Base-by-base conservation (phyloP, 92 coral and sea anemone species). In the Meandrina meandrites region DNA sequence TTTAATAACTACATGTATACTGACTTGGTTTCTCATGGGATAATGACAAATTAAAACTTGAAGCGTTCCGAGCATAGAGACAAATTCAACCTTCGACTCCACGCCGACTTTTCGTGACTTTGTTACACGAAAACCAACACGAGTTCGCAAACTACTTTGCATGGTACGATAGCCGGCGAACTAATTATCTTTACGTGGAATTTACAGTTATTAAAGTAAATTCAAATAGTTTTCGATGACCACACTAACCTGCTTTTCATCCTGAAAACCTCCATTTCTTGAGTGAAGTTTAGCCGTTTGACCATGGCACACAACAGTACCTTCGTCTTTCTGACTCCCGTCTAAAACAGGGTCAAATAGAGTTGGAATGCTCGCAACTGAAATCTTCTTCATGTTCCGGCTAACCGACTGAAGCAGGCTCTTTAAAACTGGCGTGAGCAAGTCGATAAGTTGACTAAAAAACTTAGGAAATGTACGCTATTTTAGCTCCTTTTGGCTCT, bases 241-340 rank as follows among this genome's bases (percentile, higher is more conserved):
- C 10, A 22, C 30, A 47, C 72, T 56, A 10, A 84, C 81, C 87
- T 51, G 87, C 16, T 34, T 74, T 56, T 40, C 87, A 75, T 57
- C 74, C 9, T 74, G 54, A 19, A 75, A 58, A 17, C 66, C 24
- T 74, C 87, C 80, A 75, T 22, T 27, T 48, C 87, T 32, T 30
- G 87, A 75, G 40, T 84, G 87, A 74, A 84, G 87, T 40, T 84
- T 84, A 8, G 80, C 87, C 4, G 87, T 84, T 36, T 10, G 80
- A 8, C 87, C 87, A 2, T 35, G 80, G 40, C 80, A 74, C 22
- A 5, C 37, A 10, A 73, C 79, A 56, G 1, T 27, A 16, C 45
- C 31, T 79, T 57, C 83, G 35, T 56, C 17, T 24, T 35, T 53
- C 16, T 16, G 10, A 76, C 30, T 37, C 53, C 31, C 11, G 19